phyloP scores from a whole-genome alignment of 2,888 invertebrate genomes.

The Melinaea menophilus region DNA sequence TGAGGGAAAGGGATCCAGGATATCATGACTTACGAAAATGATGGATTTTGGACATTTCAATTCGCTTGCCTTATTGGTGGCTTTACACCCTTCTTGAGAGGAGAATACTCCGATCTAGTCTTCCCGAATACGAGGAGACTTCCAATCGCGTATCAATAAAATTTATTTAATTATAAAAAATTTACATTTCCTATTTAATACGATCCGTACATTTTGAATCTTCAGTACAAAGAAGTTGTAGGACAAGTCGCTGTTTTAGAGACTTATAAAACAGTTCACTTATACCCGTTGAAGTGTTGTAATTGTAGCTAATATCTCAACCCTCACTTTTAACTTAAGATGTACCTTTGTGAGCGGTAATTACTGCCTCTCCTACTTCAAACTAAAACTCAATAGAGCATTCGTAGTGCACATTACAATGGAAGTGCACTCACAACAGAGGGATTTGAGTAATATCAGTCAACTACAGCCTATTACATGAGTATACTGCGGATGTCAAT shows the following conservation, averaged over 20 bases:
- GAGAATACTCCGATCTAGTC: no score
- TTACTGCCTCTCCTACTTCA: conserved; percentile 4
- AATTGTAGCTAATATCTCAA: conserved; percentile 3
- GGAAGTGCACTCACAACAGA: neutral
- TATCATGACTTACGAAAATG: no score
- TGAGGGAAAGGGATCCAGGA: no score
- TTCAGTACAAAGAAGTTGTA: neutral
- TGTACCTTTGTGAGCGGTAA: conserved; percentile 5
- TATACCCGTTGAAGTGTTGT: neutral
- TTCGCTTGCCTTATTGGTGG: no score
- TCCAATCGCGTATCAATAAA: no score
- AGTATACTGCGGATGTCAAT: neutral
- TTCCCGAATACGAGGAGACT: no score
- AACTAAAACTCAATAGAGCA: conserved; percentile 5
- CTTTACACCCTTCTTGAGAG: no score
- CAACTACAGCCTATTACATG: neutral
- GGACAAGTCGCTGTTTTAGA: neutral
- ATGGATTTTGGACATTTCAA: no score
- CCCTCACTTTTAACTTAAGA: conserved; percentile 5
- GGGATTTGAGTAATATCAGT: neutral
- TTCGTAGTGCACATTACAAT: conserved; percentile 4
- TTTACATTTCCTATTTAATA: no score
- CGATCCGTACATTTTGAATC: no score
- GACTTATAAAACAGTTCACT: neutral
- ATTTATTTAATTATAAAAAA: no score